Percentiles rank a stretch among this genome's conserved stretches.
Conservation (phyloP, 2,797 vertebrate genomes). For the Notolabrus celidotus region DNA sequence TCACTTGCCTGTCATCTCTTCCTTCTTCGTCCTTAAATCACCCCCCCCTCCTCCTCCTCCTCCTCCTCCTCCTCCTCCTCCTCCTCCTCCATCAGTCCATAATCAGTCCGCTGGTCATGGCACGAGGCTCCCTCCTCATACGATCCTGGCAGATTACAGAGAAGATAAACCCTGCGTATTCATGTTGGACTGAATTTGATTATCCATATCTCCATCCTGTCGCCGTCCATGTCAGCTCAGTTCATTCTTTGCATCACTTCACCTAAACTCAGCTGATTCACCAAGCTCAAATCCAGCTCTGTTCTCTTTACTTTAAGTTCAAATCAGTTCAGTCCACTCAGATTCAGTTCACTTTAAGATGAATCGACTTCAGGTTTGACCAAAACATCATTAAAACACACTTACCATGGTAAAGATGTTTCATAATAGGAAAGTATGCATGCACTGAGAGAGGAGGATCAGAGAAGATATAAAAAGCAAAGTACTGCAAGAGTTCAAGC, state of each 20-base stretch:
- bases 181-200: conserved; percentile 14
- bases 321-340: neutral
- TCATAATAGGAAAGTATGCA: no score
- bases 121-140: conserved; percentile 10
- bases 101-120: conserved; percentile 10
- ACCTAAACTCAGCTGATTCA: neutral
- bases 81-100: conserved; percentile 8
- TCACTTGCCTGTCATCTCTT: conserved; percentile 34
- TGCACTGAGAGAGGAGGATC: no score
- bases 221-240: neutral
- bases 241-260: neutral
- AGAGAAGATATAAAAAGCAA: no score
- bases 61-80: neutral
- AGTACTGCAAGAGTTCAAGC: no score
- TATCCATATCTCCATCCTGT: conserved; percentile 18
- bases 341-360: neutral
- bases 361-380: neutral
- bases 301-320: neutral
- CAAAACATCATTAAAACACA: neutral
- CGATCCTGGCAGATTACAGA: conserved; percentile 37
- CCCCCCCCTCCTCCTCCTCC: neutral
- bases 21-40: conserved; percentile 52
- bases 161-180: conserved; percentile 15
- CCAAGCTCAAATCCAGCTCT: neutral
- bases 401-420: conserved; percentile 10